Conservation (phyloP, 2,888 invertebrate genomes). For the Cephus nigrinus region DNA sequence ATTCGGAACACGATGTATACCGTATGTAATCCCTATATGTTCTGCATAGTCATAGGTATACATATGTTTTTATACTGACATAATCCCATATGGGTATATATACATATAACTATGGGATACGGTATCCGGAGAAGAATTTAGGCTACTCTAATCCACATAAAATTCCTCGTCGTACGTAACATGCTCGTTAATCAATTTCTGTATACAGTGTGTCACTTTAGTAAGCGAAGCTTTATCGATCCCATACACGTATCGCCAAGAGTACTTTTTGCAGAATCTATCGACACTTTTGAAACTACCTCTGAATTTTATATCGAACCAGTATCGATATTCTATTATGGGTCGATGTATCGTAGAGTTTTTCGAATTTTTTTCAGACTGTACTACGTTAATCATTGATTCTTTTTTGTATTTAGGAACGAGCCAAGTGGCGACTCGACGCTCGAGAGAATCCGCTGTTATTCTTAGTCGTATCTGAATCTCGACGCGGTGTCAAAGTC, state of each 20-base stretch:
- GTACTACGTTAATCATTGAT: neutral
- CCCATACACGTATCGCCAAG: neutral
- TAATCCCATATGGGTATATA: neutral
- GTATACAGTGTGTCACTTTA: neutral
- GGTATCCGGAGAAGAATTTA: neutral
- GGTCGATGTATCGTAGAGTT: neutral
- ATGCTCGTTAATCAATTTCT: neutral
- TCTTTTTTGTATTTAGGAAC: neutral
- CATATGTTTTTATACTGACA: neutral
- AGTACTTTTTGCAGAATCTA: neutral
- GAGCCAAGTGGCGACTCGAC: neutral
- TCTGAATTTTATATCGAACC: neutral
- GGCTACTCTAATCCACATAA: neutral
- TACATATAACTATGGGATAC: neutral
- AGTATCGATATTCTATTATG: neutral
- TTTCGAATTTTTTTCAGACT: neutral
- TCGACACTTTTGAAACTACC: neutral
- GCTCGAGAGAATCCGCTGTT: neutral
- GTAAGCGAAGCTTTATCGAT: neutral
- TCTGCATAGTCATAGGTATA: neutral
- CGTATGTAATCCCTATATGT: neutral
- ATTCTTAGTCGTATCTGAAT: neutral
- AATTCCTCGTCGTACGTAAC: neutral
- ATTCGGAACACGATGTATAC: conserved; percentile 17
- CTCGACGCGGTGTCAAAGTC: conserved; percentile 7